These are phyloP conservation scores for Euwallacea similis DNA, from an alignment of 1,140 invertebrate genomes.

Conservation along the genomic window DNA sequence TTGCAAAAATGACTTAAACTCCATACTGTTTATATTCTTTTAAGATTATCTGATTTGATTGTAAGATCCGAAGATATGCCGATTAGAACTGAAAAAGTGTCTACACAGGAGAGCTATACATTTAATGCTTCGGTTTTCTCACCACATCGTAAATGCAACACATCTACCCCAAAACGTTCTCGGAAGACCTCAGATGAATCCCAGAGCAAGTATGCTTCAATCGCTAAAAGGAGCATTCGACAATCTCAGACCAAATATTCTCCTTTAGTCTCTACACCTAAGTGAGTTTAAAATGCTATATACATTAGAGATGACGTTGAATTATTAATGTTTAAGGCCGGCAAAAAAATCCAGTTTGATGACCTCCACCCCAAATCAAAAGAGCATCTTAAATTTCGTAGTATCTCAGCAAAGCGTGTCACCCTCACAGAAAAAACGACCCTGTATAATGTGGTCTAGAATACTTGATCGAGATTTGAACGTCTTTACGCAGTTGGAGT, in stretches of 20 bases:
- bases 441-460: slow-evolving; percentile 46
- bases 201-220: too few species aligned
- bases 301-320: too few species aligned
- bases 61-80: background rate
- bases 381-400: slow-evolving; percentile 48
- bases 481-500: slow-evolving; percentile 44
- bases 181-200: too few species aligned
- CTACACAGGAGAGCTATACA: background rate
- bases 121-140: too few species aligned
- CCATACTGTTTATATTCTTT: background rate
- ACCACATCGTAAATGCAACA: background rate
- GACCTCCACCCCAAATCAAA: slow-evolving; percentile 44
- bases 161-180: too few species aligned
- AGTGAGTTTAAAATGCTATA: background rate
- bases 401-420: slow-evolving; percentile 24
- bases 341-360: slow-evolving; percentile 28
- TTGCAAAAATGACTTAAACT: too few species aligned
- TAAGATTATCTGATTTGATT: slow-evolving; percentile 4
- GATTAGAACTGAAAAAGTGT: background rate
- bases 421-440: slow-evolving; percentile 27
- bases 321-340: slow-evolving; percentile 10
- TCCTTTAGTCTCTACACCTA: slow-evolving; percentile 2
- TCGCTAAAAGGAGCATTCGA: too few species aligned
- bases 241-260: background rate
- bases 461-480: slow-evolving; percentile 43